phyloP scores from a whole-genome alignment of 2,797 vertebrate genomes.

The Helarctos malayanus region DNA sequence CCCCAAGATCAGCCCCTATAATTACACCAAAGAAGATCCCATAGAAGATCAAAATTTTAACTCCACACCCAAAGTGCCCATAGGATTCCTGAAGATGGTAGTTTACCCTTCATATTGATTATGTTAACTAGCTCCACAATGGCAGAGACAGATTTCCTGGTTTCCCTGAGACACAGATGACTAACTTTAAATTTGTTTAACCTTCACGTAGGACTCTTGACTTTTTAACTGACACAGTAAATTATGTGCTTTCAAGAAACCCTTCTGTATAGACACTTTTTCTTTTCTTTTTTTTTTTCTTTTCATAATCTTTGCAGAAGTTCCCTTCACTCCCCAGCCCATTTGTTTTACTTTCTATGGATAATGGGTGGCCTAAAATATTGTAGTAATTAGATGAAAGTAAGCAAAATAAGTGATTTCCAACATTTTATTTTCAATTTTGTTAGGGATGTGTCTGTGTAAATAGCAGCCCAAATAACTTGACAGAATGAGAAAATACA shows the following conservation, averaged over 20 bases:
- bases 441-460: neutral
- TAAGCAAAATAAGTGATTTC: neutral
- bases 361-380: neutral
- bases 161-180: neutral
- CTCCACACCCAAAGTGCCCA: neutral
- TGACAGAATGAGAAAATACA: neutral
- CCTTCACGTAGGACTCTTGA: neutral
- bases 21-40: neutral
- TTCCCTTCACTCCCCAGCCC: neutral
- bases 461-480: neutral
- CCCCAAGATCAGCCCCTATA: neutral
- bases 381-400: neutral
- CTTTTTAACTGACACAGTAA: neutral
- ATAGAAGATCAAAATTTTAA: neutral
- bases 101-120: neutral
- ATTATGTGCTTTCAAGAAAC: neutral
- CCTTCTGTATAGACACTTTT: neutral
- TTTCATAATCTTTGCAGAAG: neutral
- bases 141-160: neutral
- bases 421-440: neutral
- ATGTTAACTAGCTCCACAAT: neutral
- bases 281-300: neutral
- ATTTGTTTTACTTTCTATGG: neutral
- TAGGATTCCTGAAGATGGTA: neutral
- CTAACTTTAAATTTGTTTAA: constrained; percentile 2